phyloP scores from a whole-genome alignment of 2,113 vertebrate genomes.

The Eubucco bourcierii region DNA sequence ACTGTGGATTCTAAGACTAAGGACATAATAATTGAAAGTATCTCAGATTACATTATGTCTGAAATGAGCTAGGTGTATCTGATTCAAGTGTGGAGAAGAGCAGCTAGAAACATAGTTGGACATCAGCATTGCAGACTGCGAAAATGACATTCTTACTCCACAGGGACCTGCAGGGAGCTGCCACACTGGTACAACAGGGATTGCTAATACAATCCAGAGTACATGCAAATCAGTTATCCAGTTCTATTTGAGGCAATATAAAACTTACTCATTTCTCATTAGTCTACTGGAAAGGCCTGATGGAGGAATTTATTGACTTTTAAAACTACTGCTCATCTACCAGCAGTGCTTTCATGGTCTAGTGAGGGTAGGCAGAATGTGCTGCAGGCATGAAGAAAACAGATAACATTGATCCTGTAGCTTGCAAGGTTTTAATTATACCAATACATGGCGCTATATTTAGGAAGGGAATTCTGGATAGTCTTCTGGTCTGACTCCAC shows the following conservation, averaged over 20 bases:
- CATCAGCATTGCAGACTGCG: background rate
- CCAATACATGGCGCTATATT: background rate
- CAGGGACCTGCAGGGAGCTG: background rate
- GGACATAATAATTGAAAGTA: background rate
- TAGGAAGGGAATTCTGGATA: background rate
- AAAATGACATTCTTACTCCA: background rate
- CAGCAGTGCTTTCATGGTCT: background rate
- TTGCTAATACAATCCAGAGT: background rate
- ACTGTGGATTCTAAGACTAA: background rate
- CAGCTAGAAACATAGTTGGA: background rate
- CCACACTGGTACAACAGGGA: background rate
- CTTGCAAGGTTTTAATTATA: background rate
- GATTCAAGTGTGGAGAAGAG: background rate
- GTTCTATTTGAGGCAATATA: background rate
- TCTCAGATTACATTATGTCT: too few relatives aligned
- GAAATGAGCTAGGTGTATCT: too few relatives aligned
- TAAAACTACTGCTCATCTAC: background rate
- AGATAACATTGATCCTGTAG: conserved; percentile 4
- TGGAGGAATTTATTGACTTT: conserved; percentile 28
- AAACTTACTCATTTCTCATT: background rate
- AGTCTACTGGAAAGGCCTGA: conserved; percentile 1
- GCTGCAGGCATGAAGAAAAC: background rate
- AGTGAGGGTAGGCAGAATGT: background rate
- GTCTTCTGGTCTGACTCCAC: background rate
- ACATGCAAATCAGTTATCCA: background rate